Conservation (phyloP, 1,140 invertebrate species). For the Thaumetopoea pityocampa region DNA sequence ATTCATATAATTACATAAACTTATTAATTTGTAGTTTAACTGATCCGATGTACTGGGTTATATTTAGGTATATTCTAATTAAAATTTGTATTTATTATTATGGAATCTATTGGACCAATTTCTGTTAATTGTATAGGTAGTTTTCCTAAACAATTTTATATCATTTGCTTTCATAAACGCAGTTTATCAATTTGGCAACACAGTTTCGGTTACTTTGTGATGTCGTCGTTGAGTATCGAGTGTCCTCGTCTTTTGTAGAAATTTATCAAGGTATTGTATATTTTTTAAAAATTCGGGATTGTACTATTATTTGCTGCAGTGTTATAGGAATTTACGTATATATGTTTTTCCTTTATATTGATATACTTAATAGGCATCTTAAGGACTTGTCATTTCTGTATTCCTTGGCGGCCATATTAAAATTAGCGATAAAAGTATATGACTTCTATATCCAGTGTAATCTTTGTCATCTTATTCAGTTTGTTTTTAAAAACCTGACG, state of each 20-base stretch:
- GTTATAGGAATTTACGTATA: slow-evolving; percentile 1
- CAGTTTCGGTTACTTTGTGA: slow-evolving; percentile 47
- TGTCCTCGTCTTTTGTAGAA: slow-evolving; percentile 71
- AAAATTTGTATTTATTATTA: no score
- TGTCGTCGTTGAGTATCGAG: slow-evolving; percentile 70
- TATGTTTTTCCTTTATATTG: not conserved
- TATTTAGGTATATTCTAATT: no score
- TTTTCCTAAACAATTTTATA: no score
- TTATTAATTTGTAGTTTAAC: no score
- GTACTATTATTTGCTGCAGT: slow-evolving; percentile 14
- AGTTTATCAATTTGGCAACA: slow-evolving; percentile 13
- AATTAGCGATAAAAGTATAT: slow-evolving; percentile 36
- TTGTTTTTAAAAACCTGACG: slow-evolving; percentile 1
- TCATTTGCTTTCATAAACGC: no score
- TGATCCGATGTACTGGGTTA: no score
- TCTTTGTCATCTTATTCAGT: slow-evolving; percentile 37
- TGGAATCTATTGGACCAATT: no score
- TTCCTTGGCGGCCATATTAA: slow-evolving; percentile 62
- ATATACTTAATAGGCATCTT: not conserved
- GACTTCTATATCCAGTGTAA: slow-evolving; percentile 42
- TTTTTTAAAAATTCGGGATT: slow-evolving; percentile 24
- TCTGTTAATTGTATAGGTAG: no score
- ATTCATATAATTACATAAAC: no score
- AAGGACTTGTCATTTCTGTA: slow-evolving; percentile 10
- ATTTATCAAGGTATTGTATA: slow-evolving; percentile 66